These are phyloP conservation scores for Spheniscus humboldti DNA, from an alignment of 2,797 vertebrate species.

Conservation along the genomic window DNA sequence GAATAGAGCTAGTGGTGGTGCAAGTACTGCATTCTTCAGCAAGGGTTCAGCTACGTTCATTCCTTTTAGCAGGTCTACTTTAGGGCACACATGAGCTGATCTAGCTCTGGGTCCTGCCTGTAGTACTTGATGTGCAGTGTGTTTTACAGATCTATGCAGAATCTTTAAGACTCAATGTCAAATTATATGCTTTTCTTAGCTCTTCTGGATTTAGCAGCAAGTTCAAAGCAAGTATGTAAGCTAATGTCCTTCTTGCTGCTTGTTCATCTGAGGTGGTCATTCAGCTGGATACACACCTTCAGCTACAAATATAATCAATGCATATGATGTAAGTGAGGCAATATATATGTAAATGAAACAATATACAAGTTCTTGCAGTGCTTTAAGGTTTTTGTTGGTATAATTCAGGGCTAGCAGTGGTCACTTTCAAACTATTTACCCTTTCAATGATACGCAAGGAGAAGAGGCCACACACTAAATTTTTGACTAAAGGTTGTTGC, in stretches of 20 bases:
- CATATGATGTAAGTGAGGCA: not conserved
- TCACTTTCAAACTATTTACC: not conserved
- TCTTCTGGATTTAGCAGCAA: not conserved
- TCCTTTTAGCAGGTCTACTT: not conserved
- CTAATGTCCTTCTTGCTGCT: not conserved
- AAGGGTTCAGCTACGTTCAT: not conserved
- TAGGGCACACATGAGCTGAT: fast-evolving
- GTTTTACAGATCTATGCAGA: not conserved
- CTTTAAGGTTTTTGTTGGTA: not conserved
- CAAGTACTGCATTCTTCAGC: not conserved
- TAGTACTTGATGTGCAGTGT: too few species aligned
- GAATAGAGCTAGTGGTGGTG: not conserved
- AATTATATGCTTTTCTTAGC: not conserved
- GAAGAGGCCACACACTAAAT: not conserved
- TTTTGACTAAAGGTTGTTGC: not conserved
- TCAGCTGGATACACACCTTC: not conserved
- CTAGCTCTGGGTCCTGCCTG: not conserved
- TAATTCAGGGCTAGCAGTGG: not conserved
- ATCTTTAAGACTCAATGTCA: not conserved
- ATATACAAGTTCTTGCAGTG: not conserved
- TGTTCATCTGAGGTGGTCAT: not conserved
- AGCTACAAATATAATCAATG: not conserved
- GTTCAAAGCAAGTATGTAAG: not conserved
- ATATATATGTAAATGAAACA: too few species aligned
- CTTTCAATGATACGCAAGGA: not conserved